Evolutionary conservation across 2,113 vertebrate genomes (phyloP).

Genomic region (Cyphomyrus plagiostoma): DNA sequence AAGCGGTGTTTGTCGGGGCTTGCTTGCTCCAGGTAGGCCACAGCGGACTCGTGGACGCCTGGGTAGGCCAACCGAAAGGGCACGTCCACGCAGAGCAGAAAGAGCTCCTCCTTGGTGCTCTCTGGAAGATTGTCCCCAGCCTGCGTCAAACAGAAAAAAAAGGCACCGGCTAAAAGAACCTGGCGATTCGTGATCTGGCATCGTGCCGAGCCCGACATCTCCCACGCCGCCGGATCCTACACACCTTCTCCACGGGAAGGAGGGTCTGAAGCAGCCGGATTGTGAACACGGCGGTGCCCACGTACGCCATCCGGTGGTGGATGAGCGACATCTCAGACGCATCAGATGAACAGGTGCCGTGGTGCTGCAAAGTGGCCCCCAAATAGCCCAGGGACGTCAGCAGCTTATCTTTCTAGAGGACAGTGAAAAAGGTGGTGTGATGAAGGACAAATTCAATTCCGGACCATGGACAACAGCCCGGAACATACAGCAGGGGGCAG

Average conservation of each 20-base stretch:
- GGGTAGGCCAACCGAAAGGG: slow-evolving; percentile 76
- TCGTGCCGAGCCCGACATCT: background rate
- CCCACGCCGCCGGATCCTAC: slow-evolving; percentile 20
- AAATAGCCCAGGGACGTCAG: slow-evolving; percentile 66
- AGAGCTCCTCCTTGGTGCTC: slow-evolving; percentile 68
- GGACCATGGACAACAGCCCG: slow-evolving; percentile 13
- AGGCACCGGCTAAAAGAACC: background rate
- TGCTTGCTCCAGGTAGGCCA: slow-evolving; percentile 87
- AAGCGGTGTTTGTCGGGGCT: slow-evolving; percentile 73
- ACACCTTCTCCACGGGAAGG: slow-evolving; percentile 88
- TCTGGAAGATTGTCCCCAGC: slow-evolving; percentile 71
- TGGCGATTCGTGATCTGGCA: background rate
- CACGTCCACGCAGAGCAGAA: slow-evolving; percentile 76
- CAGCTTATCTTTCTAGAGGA: slow-evolving; percentile 76
- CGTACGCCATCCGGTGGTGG: slow-evolving; percentile 79
- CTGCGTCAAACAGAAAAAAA: slow-evolving; percentile 51
- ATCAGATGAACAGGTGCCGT: slow-evolving; percentile 56
- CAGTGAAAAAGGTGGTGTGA: background rate
- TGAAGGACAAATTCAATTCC: background rate
- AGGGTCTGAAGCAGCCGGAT: slow-evolving; percentile 78
- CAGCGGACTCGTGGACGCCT: slow-evolving; percentile 70
- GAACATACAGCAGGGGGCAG: slow-evolving; percentile 65
- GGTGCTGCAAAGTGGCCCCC: slow-evolving; percentile 75
- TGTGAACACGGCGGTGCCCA: slow-evolving; percentile 69
- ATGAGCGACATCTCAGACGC: slow-evolving; percentile 54